Percentiles rank a stretch among this genome's conserved stretches.
Conservation (phyloP, 2,113 vertebrate genomes). For the Phaethon lepturus region DNA sequence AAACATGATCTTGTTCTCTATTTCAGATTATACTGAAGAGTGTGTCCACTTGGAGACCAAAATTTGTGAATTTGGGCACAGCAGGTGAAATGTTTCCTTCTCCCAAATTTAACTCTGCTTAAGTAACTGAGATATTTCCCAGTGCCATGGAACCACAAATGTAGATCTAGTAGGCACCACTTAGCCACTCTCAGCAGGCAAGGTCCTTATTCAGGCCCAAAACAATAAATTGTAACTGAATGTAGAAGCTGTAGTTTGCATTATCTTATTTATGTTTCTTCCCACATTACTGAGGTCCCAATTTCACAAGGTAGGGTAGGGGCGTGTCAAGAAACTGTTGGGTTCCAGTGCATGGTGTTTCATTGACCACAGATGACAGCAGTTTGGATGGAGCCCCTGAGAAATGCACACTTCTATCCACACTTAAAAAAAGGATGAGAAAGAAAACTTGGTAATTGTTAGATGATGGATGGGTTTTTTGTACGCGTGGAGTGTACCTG, state of each 20-base stretch:
- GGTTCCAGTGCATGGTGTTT: not conserved
- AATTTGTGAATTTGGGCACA: not conserved
- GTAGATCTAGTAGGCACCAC: not conserved
- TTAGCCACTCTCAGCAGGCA: not conserved
- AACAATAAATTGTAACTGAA: not conserved
- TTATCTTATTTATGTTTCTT: not conserved
- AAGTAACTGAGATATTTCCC: not conserved
- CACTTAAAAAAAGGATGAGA: not conserved
- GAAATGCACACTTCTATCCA: not conserved
- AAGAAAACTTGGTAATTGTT: not conserved
- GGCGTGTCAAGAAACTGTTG: not conserved
- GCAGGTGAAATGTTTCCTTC: not conserved
- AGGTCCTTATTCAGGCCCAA: not conserved
- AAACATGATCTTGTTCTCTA: not conserved
- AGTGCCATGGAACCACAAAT: not conserved
- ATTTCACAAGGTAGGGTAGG: not conserved
- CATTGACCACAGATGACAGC: not conserved
- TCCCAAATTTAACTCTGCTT: not conserved
- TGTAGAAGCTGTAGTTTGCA: not conserved
- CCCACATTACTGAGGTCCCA: not conserved
- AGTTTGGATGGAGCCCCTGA: not conserved
- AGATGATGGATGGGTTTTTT: not conserved
- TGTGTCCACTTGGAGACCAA: not conserved
- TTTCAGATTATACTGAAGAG: not conserved
- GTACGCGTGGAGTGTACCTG: not conserved